Evolutionary conservation across 2,113 vertebrate genomes (phyloP), one percentile per base, ranked within the genome.

Genomic region (Megaceryle torquata): DNA sequence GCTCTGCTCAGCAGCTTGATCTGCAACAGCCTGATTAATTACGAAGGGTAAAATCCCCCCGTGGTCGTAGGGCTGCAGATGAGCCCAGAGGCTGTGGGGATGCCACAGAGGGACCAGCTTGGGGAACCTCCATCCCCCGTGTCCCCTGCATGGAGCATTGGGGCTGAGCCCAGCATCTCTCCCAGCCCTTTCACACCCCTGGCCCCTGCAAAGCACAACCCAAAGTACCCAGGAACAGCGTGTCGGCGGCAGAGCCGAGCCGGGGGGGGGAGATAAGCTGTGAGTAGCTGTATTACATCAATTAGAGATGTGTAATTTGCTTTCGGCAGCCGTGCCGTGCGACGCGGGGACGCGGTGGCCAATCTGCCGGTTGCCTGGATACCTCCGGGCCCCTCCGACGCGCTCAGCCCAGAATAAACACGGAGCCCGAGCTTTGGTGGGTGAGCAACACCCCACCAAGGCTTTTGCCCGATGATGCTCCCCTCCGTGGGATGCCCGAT

Each of bases 341-440:
- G 19, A 37, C 22, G 46, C 25, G 8, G 69, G 51, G 90, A 72
- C 17, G 17, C 2, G 4, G 26, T n/a, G 93, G 90, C 91, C 91
- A 24, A 82, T 82, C 85, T 78, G 59, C 57, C 20, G 48, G 96
- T 97, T 97, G 96, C 96, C 84, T 97, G 92, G 94, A 96, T 88
- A 97, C 94, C 80, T 85, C 84, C 46, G 1, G 48, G 71, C 80
- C 86, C 77, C 86, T 95, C 72, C 10, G n/a, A 50, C 82, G 28
- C 10, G 18, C 53, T 64, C 87, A 83, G 41, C 91, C 72, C 25
- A 12, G 82, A 94, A 85, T 0, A 80, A 83, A 26, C 74, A 11
- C 2, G 2, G 50, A 95, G 35, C 72, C 65, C 4, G 6, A 7
- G 2, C 69, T 50, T 2, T 1, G 24, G n/a, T 2, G 10, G 89